Base-by-base conservation (phyloP, 23 tunicate species). In the Halocynthia roretzi region DNA sequence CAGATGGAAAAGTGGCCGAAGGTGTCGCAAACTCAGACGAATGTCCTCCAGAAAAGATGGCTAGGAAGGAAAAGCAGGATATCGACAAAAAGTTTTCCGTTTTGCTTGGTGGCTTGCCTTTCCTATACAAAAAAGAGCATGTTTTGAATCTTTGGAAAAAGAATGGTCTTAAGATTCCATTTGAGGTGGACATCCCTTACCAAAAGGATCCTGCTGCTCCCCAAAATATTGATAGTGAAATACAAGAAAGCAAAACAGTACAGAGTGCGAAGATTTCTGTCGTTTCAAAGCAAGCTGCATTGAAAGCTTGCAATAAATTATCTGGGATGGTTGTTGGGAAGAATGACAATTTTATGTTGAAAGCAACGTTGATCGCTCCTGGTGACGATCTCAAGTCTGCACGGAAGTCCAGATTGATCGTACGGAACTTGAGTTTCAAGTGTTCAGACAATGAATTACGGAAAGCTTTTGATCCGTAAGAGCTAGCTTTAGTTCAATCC, bases 381-480 rank as follows among this genome's bases (percentile, higher is more conserved):
- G 83, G 89, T 71, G 91, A 77, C 8, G 75, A 77, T 68, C 63
- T 65, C 48, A 86, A 77, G 64, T 64, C 87, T 10, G 82, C 92
- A 7, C 85, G 88, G 50, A 77, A 78, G 61, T 87, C 99, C 10
- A 67, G 95, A 53, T 66, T 94, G 51, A 94, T 94, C 49, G 67
- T 94, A 7, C 61, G 99, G 65, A 94, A 94, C 54, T 61, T 94
- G 6, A 89, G 91, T 68, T 94, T 89, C 56, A 40, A 72, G 51
- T 85, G 94, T 53, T 68, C 82, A 5, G 96, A 88, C 53, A 81
- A 89, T 44, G 85, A 94, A n/a, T 62, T 94, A 22, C 62, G 75
- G 51, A 67, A 72, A 10, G 84, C 74, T 6, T 94, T 94, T 77
- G 68, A 77, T 50, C 85, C 49, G 94, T 94, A 75, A 65, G 93